These are phyloP conservation scores for Phylloscopus collybita DNA, from an alignment of 2,797 vertebrate species.

Conservation along the genomic window DNA sequence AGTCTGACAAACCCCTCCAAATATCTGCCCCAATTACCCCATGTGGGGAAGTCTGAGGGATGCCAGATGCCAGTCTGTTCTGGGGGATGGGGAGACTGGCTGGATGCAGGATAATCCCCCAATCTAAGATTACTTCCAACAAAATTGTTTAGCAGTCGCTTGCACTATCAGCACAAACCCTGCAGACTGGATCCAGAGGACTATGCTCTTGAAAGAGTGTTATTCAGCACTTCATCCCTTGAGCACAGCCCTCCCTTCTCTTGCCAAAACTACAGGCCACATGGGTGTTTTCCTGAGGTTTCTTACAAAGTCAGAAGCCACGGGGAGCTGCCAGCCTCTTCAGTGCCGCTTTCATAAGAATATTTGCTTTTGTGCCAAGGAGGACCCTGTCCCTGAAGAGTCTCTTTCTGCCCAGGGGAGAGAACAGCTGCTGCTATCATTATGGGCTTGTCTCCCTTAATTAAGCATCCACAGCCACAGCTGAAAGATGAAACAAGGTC, in stretches of 20 bases:
- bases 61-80: slow-evolving; percentile 34
- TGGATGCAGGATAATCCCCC: slow-evolving; percentile 52
- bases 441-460: slow-evolving; percentile 46
- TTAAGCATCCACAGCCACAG: slow-evolving; percentile 25
- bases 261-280: not conserved
- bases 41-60: not conserved
- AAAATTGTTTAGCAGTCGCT: not conserved
- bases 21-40: not conserved
- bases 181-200: not conserved
- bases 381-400: slow-evolving; percentile 19
- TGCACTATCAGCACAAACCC: not conserved
- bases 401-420: not conserved
- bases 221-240: not conserved
- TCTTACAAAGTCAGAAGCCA: not conserved
- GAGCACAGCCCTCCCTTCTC: not conserved
- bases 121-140: slow-evolving; percentile 32
- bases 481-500: slow-evolving; percentile 21
- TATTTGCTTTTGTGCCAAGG: not conserved
- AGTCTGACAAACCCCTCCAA: not conserved
- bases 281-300: not conserved
- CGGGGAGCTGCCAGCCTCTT: not conserved
- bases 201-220: not conserved
- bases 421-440: slow-evolving; percentile 45
- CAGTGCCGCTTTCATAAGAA: not conserved
- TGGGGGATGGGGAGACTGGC: slow-evolving; percentile 29